phyloP scores from a whole-genome alignment of 2,113 vertebrate genomes.

The Garra rufa region DNA sequence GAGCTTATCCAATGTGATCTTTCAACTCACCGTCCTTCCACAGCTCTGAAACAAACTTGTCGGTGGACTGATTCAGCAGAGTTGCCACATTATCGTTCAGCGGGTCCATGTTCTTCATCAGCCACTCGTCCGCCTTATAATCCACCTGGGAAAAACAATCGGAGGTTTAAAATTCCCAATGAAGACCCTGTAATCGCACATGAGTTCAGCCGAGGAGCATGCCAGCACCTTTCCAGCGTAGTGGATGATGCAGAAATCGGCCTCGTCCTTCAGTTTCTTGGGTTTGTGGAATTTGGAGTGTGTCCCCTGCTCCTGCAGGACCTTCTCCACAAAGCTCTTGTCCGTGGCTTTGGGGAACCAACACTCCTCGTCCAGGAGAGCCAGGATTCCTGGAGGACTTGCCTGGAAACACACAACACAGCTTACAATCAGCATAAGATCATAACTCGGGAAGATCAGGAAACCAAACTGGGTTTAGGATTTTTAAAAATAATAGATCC shows the following conservation, averaged over 20 bases:
- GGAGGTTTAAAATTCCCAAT: background rate
- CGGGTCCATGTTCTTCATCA: slow-evolving; percentile 99
- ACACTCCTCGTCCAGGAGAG: slow-evolving; percentile 96
- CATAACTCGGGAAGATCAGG: background rate
- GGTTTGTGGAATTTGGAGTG: slow-evolving; percentile 97
- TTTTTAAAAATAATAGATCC: background rate
- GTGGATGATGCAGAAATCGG: slow-evolving; percentile 96
- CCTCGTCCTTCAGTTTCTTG: slow-evolving; percentile 98
- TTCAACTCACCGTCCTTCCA: slow-evolving; percentile 93
- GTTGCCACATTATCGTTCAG: slow-evolving; percentile 95
- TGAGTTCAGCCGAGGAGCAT: background rate
- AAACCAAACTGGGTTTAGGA: background rate
- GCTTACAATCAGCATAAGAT: background rate
- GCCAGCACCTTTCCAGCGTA: slow-evolving; percentile 94
- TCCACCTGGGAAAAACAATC: slow-evolving; percentile 85
- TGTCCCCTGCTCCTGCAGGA: slow-evolving; percentile 92
- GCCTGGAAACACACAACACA: slow-evolving; percentile 76
- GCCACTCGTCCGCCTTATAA: slow-evolving; percentile 96
- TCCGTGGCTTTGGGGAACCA: slow-evolving; percentile 99
- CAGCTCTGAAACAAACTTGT: slow-evolving; percentile 96
- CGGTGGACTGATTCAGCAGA: slow-evolving; percentile 93
- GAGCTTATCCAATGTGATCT: background rate
- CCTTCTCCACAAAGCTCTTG: slow-evolving; percentile 98
- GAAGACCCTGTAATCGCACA: too few relatives aligned
- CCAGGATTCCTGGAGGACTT: slow-evolving; percentile 93